Base-by-base conservation (phyloP, 2,113 vertebrate species). In the Dicentrarchus labrax region DNA sequence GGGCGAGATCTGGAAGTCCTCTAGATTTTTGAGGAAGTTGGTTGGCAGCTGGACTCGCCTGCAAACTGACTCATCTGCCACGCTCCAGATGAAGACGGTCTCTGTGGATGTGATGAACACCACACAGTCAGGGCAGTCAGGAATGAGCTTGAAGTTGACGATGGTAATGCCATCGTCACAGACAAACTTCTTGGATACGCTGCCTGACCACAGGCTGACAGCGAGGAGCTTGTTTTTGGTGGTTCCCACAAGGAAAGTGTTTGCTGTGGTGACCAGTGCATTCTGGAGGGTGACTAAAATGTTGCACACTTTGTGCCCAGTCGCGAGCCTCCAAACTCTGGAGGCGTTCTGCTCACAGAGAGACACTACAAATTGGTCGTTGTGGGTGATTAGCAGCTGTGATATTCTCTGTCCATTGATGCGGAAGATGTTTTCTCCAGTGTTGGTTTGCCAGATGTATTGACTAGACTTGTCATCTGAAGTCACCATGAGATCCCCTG, bases 281-380 rank as follows among this genome's bases (percentile, higher is more conserved):
- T 97, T 97, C 91, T 99, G 97, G 90, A 99, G 95, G n/a, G 96
- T 96, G 89, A 98, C 97, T 84, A 99, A 94, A 81, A 99, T 99
- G 95, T 99, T 99, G 94, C 98, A 99, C 51, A 99, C 97, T 78
- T 99, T 96, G 88, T 99, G 98, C 50, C 98, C 98, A 0, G 98
- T 99, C 10, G 96, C 97, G 16, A 99, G 94, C 67, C 98, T 95
- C 98, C 98, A 99, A 17, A 99, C 98, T 84, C 98, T 95, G 38
- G 98, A 99, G 69, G 97, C 97, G 5, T 99, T 99, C 88, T 99
- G 97, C 91, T 99, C 98, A 0, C 98, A 99, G 13, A 99, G 98
- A 2, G 98, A 99, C 78, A 99, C 98, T 68, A 99, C 98, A 94
- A 99, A 99, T 84, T 99, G 98, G 86, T 99, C 98, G 0, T 99